Conservation (phyloP, 2,113 vertebrate species). For the Diglossa brunneiventris region DNA sequence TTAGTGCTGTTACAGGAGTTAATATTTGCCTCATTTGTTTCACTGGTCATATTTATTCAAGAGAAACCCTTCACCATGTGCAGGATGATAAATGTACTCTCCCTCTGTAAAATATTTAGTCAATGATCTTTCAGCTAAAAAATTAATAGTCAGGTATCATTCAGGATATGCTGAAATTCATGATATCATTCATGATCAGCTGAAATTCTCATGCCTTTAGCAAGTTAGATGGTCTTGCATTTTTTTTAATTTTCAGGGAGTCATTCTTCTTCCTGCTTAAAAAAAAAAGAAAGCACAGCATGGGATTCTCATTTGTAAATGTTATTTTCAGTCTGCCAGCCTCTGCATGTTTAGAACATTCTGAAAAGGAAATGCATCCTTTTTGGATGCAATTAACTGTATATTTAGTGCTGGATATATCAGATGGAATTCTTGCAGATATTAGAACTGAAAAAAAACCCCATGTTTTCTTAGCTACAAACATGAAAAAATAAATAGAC, state of each 20-base stretch:
- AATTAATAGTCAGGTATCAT: not conserved
- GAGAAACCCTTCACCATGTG: not conserved
- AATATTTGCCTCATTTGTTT: not conserved
- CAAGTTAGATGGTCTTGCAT: not conserved
- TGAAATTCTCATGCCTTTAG: not conserved
- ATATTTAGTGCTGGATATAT: not conserved
- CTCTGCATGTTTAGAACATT: not conserved
- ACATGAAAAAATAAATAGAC: not conserved
- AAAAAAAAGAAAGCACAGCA: not conserved
- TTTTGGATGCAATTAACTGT: not conserved
- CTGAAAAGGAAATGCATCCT: not conserved
- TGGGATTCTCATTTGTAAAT: not conserved
- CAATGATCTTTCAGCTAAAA: not conserved
- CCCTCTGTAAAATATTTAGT: not conserved
- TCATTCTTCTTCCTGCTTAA: not conserved
- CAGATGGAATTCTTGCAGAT: not conserved
- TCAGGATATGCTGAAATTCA: no score
- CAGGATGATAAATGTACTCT: not conserved
- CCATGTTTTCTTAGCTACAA: not conserved
- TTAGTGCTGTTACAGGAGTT: not conserved
- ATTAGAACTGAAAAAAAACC: not conserved
- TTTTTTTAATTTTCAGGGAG: not conserved
- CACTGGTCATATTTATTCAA: not conserved
- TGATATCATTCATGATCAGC: no score
- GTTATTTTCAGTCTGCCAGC: not conserved